phyloP scores from a whole-genome alignment of 1,140 invertebrate genomes.

The Melipona quadrifasciata region DNA sequence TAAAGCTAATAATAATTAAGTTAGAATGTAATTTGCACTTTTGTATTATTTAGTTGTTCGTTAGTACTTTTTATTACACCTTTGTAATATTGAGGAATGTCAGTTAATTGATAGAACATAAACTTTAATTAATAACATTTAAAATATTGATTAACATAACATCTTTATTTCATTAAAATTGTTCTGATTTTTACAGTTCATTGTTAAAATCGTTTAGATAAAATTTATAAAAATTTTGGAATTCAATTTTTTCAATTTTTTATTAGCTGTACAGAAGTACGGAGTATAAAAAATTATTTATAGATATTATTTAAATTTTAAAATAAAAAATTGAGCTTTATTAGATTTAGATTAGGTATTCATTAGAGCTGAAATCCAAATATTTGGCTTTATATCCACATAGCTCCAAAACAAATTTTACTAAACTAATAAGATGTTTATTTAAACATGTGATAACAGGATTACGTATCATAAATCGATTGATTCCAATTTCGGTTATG shows the following conservation, averaged over 20 bases:
- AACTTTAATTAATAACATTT: background rate
- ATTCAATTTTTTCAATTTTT: background rate
- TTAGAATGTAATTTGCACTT: background rate
- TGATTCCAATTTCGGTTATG: slow-evolving; percentile 2
- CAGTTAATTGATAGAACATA: too few relatives aligned
- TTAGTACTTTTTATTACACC: background rate
- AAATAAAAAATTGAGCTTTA: background rate
- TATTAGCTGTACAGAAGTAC: background rate
- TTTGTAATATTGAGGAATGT: background rate
- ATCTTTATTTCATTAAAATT: background rate
- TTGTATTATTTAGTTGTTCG: background rate
- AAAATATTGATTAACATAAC: background rate
- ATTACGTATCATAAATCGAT: slow-evolving; percentile 21
- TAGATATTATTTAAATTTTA: background rate
- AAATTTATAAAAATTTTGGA: background rate
- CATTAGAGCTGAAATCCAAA: background rate
- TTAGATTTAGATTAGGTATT: background rate
- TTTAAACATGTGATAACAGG: background rate
- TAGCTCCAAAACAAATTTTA: background rate
- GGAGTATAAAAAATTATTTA: background rate
- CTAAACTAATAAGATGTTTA: background rate
- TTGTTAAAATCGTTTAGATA: background rate
- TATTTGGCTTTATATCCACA: background rate
- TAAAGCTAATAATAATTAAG: background rate
- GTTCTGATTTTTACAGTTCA: background rate